Evolutionary conservation across 2,113 vertebrate species (phyloP).

Genomic region (Fulmarus glacialis): DNA sequence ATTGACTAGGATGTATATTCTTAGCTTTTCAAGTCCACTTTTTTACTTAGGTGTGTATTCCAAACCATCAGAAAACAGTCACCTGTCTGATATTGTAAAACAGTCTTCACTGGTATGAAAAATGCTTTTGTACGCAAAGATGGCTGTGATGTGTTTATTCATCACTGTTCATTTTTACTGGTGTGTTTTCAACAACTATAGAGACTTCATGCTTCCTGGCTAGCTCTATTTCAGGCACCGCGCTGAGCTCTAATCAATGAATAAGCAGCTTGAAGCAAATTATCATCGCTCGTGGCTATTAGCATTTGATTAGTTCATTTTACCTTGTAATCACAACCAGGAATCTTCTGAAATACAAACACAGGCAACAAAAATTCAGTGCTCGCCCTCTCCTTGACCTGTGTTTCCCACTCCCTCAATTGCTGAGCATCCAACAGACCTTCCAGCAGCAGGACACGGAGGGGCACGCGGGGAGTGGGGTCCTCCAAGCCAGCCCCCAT

Average conservation of each 20-base stretch:
- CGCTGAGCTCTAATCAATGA: not conserved
- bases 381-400: not conserved
- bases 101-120: not conserved
- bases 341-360: not conserved
- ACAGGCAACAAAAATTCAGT: not conserved
- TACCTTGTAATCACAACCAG: not conserved
- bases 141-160: not conserved
- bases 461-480: not conserved
- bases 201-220: not conserved
- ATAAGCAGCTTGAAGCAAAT: not conserved
- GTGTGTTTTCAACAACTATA: not conserved
- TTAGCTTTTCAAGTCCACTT: not conserved
- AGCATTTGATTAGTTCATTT: not conserved
- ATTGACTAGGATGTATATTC: not conserved
- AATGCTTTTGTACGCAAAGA: not conserved
- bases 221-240: not conserved
- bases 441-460: not conserved
- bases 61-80: not conserved
- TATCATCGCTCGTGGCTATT: not conserved
- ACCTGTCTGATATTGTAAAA: not conserved
- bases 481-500: not conserved
- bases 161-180: not conserved
- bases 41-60: not conserved
- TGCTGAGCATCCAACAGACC: not conserved
- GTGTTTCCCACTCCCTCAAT: not conserved